A percentile compares a stretch with the other conserved stretches of the same genome.
Conservation (phyloP, 2,888 invertebrate genomes). For the Drosophila anomelani region DNA sequence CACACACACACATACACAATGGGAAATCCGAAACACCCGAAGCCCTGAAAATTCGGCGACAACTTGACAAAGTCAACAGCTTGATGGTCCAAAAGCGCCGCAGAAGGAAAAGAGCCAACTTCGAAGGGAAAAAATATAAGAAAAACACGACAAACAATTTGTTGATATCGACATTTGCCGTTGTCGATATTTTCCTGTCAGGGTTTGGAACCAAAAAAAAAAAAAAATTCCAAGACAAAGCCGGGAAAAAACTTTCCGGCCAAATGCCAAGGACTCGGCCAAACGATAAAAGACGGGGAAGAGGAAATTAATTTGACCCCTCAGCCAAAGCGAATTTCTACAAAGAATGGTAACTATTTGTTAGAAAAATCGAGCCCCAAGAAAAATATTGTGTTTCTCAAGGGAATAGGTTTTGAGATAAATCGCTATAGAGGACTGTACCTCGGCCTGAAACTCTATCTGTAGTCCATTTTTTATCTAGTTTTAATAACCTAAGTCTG, state of each 20-base stretch:
- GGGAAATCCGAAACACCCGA: conserved; percentile 29
- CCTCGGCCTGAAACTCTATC: not conserved
- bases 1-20: conserved; percentile 35
- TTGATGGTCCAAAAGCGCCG: conserved; percentile 35
- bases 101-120: not conserved
- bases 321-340: not conserved
- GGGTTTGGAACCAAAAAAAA: conserved; percentile 4
- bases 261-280: conserved; percentile 62
- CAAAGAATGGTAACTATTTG: conserved; percentile 17
- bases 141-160: conserved; percentile 56
- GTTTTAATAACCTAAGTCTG: not conserved
- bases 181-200: conserved; percentile 58
- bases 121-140: conserved; percentile 13
- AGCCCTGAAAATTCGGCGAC: conserved; percentile 35
- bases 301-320: conserved; percentile 38
- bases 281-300: conserved; percentile 44
- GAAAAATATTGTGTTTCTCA: not conserved
- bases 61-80: conserved; percentile 56
- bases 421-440: not conserved
- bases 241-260: conserved; percentile 40
- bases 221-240: conserved; percentile 18
- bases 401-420: not conserved
- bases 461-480: not conserved
- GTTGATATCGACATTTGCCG: conserved; percentile 52
- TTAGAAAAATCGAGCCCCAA: not conserved